These are phyloP conservation scores for Bostrychus sinensis DNA, from an alignment of 2,113 vertebrate genomes.

Conservation along the genomic window DNA sequence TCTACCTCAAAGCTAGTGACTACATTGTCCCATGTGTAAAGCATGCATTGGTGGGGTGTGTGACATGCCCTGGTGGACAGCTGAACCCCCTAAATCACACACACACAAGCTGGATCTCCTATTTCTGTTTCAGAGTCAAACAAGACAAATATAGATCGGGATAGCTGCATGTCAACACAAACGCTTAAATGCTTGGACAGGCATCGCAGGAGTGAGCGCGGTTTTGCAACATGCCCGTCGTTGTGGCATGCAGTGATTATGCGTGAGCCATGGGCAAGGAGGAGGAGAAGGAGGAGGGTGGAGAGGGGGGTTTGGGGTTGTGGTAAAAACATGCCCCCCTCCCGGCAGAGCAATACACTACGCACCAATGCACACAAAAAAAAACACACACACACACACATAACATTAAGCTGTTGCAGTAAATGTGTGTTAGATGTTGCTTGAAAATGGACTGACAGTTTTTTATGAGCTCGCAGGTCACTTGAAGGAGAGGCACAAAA, in stretches of 20 bases:
- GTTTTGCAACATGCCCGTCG: constrained; percentile 36
- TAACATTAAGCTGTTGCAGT: constrained; percentile 59
- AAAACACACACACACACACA: constrained; percentile 25
- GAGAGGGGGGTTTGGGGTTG: too few relatives aligned
- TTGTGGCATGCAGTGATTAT: constrained; percentile 67
- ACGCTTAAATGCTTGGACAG: constrained; percentile 29
- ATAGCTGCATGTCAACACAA: constrained; percentile 63
- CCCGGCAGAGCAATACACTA: constrained; percentile 59
- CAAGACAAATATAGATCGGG: constrained; percentile 80
- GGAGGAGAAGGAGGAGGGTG: constrained; percentile 16
- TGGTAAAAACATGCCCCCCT: constrained; percentile 64
- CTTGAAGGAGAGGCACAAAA: constrained; percentile 52
- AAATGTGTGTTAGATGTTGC: constrained; percentile 29
- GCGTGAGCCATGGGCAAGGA: constrained; percentile 62
- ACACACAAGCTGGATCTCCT: constrained; percentile 68
- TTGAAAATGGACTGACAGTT: constrained; percentile 39
- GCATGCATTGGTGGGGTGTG: constrained; percentile 59
- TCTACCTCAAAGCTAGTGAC: constrained; percentile 9
- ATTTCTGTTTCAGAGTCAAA: constrained; percentile 83
- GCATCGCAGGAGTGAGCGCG: constrained; percentile 17
- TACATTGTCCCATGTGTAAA: constrained; percentile 30
- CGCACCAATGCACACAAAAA: constrained; percentile 55
- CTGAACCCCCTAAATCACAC: constrained; percentile 83
- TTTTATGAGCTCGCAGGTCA: constrained; percentile 26
- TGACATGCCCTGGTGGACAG: constrained; percentile 84